phyloP scores from a whole-genome alignment of 2,888 invertebrate genomes.

The Rhopalosiphum nymphaeae region DNA sequence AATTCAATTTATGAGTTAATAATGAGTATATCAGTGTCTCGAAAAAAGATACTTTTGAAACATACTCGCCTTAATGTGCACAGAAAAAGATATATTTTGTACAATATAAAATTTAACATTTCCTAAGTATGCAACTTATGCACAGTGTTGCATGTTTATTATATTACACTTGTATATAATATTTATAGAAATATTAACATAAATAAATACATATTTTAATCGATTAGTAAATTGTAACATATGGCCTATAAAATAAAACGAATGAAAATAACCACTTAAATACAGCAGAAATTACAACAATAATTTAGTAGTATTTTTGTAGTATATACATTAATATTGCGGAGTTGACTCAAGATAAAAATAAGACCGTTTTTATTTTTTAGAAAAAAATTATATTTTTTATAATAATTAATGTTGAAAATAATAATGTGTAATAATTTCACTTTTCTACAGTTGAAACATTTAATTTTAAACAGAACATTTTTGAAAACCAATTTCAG shows the following conservation, averaged over 20 bases:
- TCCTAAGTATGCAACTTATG: not conserved
- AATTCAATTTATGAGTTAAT: conserved; percentile 39
- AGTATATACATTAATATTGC: too few relatives aligned
- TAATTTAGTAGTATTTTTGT: too few relatives aligned
- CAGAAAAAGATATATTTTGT: not conserved
- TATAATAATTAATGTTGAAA: not conserved
- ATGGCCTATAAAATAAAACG: not conserved
- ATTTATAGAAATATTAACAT: not conserved
- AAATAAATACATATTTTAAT: not conserved
- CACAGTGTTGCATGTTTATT: not conserved
- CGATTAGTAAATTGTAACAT: not conserved
- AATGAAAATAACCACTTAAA: not conserved
- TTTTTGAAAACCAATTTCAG: not conserved
- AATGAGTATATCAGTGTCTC: not conserved
- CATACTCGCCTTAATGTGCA: not conserved
- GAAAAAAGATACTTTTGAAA: not conserved
- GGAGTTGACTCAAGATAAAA: not conserved
- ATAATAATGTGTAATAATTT: not conserved
- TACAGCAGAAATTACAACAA: not conserved
- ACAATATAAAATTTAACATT: not conserved
- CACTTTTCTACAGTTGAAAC: not conserved
- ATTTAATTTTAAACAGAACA: not conserved
- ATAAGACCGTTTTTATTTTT: not conserved
- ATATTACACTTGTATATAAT: not conserved
- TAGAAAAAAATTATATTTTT: not conserved